Percentiles rank a stretch among this genome's conserved stretches.
phyloP scores from a whole-genome alignment of 1,140 invertebrate species.

The Vanessa tameamea region DNA sequence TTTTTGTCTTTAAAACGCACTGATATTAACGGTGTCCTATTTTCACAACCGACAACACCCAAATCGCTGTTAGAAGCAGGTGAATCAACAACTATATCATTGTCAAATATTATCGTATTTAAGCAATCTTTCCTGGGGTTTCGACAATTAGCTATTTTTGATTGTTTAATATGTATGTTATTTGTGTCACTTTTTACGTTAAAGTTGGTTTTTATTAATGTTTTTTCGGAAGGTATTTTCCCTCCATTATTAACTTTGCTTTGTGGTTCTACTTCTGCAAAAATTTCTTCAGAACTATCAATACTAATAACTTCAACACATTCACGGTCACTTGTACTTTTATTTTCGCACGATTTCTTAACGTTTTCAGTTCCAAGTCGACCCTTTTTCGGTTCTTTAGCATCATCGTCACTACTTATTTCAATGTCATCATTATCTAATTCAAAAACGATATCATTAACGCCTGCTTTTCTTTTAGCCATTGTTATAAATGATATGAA shows the following conservation, averaged over 20 bases:
- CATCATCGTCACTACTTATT: conserved; percentile 70
- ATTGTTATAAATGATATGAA: conserved; percentile 38
- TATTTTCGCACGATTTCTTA: conserved; percentile 34
- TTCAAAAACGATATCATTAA: conserved; percentile 77
- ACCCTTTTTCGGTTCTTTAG: conserved; percentile 59
- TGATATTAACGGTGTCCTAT: conserved; percentile 63
- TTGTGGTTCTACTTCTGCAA: conserved; percentile 28
- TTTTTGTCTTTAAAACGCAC: conserved; percentile 66
- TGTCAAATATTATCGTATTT: conserved; percentile 57
- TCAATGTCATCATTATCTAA: conserved; percentile 75
- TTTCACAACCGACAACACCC: conserved; percentile 62
- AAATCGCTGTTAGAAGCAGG: conserved; percentile 58
- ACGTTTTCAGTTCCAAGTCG: conserved; percentile 33
- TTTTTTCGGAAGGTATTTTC: conserved; percentile 51
- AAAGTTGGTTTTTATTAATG: neutral
- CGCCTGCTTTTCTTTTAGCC: conserved; percentile 69
- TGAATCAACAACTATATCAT: conserved; percentile 63
- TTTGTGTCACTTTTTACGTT: neutral
- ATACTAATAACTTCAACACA: conserved; percentile 41
- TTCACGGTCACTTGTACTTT: conserved; percentile 22
- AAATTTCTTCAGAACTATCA: conserved; percentile 42
- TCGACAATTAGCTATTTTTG: conserved; percentile 3
- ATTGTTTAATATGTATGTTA: conserved; percentile 4
- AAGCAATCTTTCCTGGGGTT: conserved; percentile 27
- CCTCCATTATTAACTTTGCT: conserved; percentile 60